phyloP scores from a whole-genome alignment of 1,140 invertebrate genomes.

The Gryon sp. region DNA sequence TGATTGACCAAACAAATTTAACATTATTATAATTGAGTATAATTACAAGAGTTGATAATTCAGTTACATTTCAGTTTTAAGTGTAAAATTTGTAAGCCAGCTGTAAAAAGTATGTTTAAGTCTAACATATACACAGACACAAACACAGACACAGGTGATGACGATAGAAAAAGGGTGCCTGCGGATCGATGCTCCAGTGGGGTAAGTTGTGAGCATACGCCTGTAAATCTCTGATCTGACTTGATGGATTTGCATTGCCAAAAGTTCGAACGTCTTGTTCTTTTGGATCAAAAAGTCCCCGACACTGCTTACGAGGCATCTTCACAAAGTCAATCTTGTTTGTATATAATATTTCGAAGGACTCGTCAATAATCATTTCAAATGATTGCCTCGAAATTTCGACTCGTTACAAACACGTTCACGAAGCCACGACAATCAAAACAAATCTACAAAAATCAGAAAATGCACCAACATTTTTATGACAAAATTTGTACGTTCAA shows the following conservation, averaged over 20 bases:
- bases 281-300: not conserved
- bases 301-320: conserved; percentile 28
- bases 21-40: too few relatives aligned
- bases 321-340: conserved; percentile 52
- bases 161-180: conserved; percentile 49
- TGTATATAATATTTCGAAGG: conserved; percentile 7
- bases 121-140: too few relatives aligned
- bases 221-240: conserved; percentile 11
- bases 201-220: conserved; percentile 23
- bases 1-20: too few relatives aligned
- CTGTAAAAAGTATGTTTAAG: conserved; percentile 26
- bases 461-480: too few relatives aligned
- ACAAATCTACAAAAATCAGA: too few relatives aligned
- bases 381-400: not conserved
- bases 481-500: too few relatives aligned
- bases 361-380: conserved; percentile 1
- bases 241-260: conserved; percentile 3
- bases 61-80: too few relatives aligned
- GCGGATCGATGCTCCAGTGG: conserved; percentile 68
- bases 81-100: too few relatives aligned
- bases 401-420: conserved; percentile 1
- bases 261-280: conserved; percentile 25
- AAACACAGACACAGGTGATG: not conserved
- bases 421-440: too few relatives aligned
- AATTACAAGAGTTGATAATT: too few relatives aligned